Evolutionary conservation across 2,797 vertebrate species (phyloP).

Genomic region (Limosa lapponica): DNA sequence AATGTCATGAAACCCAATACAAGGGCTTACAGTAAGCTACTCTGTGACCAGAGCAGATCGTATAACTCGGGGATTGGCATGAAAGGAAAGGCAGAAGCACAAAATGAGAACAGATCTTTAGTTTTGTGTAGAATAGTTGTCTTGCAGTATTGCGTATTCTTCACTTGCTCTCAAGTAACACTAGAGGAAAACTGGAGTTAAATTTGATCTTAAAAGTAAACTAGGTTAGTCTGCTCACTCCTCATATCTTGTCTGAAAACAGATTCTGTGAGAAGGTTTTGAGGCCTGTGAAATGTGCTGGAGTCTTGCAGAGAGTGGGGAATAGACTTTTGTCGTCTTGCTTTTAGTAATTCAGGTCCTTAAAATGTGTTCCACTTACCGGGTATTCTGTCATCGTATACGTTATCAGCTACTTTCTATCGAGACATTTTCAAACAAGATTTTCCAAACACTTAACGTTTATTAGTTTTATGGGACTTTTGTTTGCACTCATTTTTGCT

Average conservation of each 20-base stretch:
- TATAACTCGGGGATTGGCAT: background rate
- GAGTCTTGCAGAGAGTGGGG: background rate
- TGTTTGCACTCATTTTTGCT: background rate
- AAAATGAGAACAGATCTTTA: background rate
- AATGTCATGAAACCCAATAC: background rate
- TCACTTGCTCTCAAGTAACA: background rate
- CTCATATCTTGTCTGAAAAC: background rate
- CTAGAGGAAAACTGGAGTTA: background rate
- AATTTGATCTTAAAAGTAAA: background rate
- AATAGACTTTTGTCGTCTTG: background rate
- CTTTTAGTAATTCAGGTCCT: background rate
- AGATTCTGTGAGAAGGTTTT: background rate
- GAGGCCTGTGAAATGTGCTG: background rate
- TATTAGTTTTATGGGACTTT: background rate
- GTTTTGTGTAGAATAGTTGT: background rate
- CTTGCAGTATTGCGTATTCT: background rate
- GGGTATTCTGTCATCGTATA: background rate
- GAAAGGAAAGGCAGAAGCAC: background rate
- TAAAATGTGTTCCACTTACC: background rate
- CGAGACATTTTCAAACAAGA: background rate
- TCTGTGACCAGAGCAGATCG: background rate
- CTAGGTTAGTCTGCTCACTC: background rate
- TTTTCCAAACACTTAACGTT: background rate
- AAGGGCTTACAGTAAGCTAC: background rate
- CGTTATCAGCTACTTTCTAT: background rate